A percentile compares a stretch with the other conserved stretches of the same genome.
phyloP scores from a whole-genome alignment of 2,888 invertebrate genomes.

The Strigamia transsilvanica region DNA sequence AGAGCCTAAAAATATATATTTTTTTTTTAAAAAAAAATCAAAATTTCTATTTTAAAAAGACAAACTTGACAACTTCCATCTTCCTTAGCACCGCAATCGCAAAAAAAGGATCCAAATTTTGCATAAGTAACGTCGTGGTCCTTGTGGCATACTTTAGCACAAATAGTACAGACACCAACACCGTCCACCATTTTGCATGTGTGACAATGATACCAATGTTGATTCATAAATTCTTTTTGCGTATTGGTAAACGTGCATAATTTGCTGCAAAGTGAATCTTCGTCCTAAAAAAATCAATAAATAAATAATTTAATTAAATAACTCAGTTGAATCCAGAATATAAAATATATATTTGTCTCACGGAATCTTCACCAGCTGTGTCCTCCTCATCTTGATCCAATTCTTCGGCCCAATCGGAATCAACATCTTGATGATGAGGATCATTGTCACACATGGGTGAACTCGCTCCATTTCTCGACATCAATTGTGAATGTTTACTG shows the following conservation, averaged over 20 bases:
- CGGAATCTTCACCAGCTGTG: constrained; percentile 88
- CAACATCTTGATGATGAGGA: constrained; percentile 65
- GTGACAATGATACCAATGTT: constrained; percentile 91
- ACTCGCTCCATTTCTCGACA: constrained; percentile 58
- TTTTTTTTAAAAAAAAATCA: not conserved
- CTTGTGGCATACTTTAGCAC: constrained; percentile 95
- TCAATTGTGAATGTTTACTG: not conserved
- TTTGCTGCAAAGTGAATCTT: constrained; percentile 87
- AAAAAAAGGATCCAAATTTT: constrained; percentile 98
- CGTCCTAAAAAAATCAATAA: constrained; percentile 70
- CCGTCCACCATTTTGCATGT: constrained; percentile 98
- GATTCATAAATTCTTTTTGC: constrained; percentile 97
- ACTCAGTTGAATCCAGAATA: too few relatives aligned
- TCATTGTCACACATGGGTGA: constrained; percentile 59
- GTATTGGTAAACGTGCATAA: constrained; percentile 96
- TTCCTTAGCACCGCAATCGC: constrained; percentile 97
- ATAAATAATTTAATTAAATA: constrained; percentile 22
- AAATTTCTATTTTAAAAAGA: not conserved
- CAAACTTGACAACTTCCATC: constrained; percentile 77
- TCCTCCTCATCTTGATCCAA: constrained; percentile 87
- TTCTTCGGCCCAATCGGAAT: constrained; percentile 87
- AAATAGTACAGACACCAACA: constrained; percentile 96
- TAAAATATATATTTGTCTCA: constrained; percentile 59
- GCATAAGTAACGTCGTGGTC: constrained; percentile 97
- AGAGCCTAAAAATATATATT: constrained; percentile 65